Conservation (phyloP, 2,888 invertebrate species). For the Bruchidius siliquastri region DNA sequence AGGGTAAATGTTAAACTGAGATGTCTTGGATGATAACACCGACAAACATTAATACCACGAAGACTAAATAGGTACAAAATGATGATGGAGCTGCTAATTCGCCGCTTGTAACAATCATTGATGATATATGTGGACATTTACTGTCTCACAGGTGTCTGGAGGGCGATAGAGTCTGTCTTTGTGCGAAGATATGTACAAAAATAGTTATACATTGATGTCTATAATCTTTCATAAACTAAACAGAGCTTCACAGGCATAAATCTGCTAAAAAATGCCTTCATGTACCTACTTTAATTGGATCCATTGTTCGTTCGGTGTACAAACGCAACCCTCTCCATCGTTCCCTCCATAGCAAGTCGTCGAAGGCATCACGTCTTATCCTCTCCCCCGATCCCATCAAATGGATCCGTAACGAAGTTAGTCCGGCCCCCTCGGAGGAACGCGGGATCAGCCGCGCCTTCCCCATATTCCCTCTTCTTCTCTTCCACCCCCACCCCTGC, state of each 20-base stretch:
- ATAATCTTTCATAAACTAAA: neutral
- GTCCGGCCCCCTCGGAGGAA: slow-evolving; percentile 25
- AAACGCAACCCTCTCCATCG: neutral
- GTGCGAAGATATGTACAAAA: no score
- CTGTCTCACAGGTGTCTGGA: no score
- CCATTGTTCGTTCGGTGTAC: neutral
- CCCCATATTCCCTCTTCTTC: slow-evolving; percentile 11
- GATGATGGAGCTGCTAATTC: no score
- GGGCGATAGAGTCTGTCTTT: no score
- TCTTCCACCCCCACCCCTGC: slow-evolving; percentile 20
- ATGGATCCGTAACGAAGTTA: slow-evolving; percentile 77
- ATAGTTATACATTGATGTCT: neutral
- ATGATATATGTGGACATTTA: no score
- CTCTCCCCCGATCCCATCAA: slow-evolving; percentile 64
- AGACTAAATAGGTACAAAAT: no score
- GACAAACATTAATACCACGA: no score
- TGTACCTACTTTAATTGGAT: neutral
- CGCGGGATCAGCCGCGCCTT: slow-evolving; percentile 42
- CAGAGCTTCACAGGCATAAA: neutral
- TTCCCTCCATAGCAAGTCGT: neutral
- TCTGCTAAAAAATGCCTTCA: neutral
- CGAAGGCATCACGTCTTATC: slow-evolving; percentile 37
- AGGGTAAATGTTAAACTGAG: no score
- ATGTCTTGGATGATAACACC: no score
- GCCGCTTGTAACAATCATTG: no score